phyloP scores from a whole-genome alignment of 2,113 vertebrate genomes.

The Gasterosteus nipponicus region DNA sequence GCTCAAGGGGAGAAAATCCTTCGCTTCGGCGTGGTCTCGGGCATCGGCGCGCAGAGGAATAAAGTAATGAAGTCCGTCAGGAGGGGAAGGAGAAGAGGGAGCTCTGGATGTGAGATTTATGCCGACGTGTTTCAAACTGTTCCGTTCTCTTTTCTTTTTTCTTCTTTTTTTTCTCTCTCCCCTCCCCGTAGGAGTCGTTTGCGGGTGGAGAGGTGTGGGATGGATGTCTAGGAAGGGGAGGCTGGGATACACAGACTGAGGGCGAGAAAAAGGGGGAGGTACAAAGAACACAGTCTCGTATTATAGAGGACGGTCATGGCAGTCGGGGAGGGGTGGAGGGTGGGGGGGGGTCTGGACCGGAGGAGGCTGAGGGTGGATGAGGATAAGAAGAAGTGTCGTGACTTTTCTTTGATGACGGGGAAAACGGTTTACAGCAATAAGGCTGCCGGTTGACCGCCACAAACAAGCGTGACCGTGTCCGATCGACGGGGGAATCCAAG shows the following conservation, averaged over 20 bases:
- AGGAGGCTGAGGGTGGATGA: conserved; percentile 63
- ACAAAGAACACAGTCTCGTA: conserved; percentile 79
- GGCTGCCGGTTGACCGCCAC: background rate
- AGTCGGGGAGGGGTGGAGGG: conserved; percentile 77
- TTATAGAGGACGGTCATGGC: conserved; percentile 80
- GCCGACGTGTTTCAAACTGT: conserved; percentile 72
- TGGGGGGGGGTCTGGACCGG: conserved; percentile 75
- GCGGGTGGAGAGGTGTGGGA: conserved; percentile 72
- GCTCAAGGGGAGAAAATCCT: conserved; percentile 81
- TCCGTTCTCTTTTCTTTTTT: conserved; percentile 38
- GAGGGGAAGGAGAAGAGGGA: conserved; percentile 48
- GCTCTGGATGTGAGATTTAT: conserved; percentile 64
- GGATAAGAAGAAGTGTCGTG: conserved; percentile 68
- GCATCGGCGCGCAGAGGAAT: conserved; percentile 70
- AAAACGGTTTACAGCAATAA: conserved; percentile 19
- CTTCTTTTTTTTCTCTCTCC: background rate
- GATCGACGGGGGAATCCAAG: background rate
- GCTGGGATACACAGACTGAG: conserved; percentile 73
- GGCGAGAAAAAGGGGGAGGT: conserved; percentile 82
- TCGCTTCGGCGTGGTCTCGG: conserved; percentile 69
- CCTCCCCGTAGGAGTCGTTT: conserved; percentile 61
- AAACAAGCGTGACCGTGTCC: conserved; percentile 7
- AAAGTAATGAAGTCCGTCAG: conserved; percentile 75
- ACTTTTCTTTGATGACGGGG: conserved; percentile 61
- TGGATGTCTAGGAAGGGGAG: conserved; percentile 75